Evolutionary conservation across 2,113 vertebrate genomes (phyloP).

Genomic region (Periophthalmodon schlosseri): DNA sequence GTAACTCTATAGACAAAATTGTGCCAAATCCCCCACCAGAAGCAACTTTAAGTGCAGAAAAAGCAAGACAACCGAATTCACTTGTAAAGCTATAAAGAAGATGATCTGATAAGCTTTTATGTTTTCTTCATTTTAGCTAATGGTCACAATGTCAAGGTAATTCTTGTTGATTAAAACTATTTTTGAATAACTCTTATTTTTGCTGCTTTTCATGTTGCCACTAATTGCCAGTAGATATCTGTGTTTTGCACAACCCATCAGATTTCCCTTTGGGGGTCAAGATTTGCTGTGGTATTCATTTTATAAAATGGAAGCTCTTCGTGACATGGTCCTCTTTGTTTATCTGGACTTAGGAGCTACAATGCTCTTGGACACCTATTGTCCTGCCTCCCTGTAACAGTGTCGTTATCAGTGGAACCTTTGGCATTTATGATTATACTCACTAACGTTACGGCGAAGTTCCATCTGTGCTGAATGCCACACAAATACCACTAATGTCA

Average conservation of each 20-base stretch:
- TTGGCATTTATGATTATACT: slow-evolving; percentile 28
- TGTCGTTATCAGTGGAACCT: not conserved
- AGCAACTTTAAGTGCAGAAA: no score
- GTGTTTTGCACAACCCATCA: not conserved
- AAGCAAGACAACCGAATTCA: no score
- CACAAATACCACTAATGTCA: slow-evolving; percentile 54
- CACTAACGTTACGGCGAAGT: slow-evolving; percentile 51
- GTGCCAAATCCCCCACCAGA: no score
- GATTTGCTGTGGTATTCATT: not conserved
- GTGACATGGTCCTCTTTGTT: not conserved
- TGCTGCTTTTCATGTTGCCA: not conserved
- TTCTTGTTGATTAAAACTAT: no score
- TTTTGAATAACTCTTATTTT: no score
- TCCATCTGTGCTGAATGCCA: slow-evolving; percentile 67
- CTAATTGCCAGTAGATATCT: not conserved
- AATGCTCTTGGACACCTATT: not conserved
- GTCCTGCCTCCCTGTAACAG: not conserved
- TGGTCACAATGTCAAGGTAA: no score
- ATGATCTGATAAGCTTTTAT: no score
- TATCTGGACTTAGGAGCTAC: not conserved
- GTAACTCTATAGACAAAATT: no score
- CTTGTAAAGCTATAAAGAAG: no score
- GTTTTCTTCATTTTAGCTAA: no score
- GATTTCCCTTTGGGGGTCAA: not conserved
- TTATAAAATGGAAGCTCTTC: not conserved